Conservation (phyloP, 1,140 invertebrate species). For the Zaprionus kolodkinae region DNA sequence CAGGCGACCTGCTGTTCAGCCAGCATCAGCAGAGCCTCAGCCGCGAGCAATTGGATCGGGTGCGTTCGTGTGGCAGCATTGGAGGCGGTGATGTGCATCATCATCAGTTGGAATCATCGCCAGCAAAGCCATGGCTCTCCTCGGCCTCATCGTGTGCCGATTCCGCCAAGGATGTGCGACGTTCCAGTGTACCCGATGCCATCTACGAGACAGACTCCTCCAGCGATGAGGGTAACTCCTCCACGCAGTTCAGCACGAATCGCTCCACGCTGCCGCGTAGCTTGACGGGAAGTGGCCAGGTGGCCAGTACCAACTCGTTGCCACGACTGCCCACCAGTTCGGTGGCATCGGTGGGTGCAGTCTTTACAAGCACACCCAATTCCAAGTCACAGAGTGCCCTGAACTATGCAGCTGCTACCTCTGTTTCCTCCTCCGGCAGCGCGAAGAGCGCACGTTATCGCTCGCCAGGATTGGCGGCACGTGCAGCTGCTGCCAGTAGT, state of each 20-base stretch:
- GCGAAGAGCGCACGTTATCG: constrained; percentile 94
- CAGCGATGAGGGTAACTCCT: constrained; percentile 88
- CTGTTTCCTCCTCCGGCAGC: constrained; percentile 74
- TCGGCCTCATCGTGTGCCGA: constrained; percentile 69
- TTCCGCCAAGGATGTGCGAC: constrained; percentile 76
- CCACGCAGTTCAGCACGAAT: constrained; percentile 83
- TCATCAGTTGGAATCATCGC: constrained; percentile 85
- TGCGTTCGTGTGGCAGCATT: constrained; percentile 92
- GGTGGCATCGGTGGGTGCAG: constrained; percentile 69
- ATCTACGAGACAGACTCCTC: constrained; percentile 87
- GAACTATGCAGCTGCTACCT: constrained; percentile 84
- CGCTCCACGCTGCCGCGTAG: constrained; percentile 88
- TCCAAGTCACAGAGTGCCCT: constrained; percentile 89
- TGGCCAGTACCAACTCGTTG: constrained; percentile 89
- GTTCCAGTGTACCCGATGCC: constrained; percentile 89
- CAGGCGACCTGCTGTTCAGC: constrained; percentile 91
- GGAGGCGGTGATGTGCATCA: constrained; percentile 87
- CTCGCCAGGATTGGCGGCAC: constrained; percentile 89
- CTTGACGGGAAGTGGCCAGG: constrained; percentile 85
- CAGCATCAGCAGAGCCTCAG: constrained; percentile 91
- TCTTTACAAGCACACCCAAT: constrained; percentile 85
- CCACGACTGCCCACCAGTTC: constrained; percentile 88
- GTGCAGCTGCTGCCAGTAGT: constrained; percentile 64
- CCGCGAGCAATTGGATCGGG: constrained; percentile 89
- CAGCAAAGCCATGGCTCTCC: constrained; percentile 85